Conservation (phyloP, 2,888 invertebrate genomes). For the Heliconius aoede region DNA sequence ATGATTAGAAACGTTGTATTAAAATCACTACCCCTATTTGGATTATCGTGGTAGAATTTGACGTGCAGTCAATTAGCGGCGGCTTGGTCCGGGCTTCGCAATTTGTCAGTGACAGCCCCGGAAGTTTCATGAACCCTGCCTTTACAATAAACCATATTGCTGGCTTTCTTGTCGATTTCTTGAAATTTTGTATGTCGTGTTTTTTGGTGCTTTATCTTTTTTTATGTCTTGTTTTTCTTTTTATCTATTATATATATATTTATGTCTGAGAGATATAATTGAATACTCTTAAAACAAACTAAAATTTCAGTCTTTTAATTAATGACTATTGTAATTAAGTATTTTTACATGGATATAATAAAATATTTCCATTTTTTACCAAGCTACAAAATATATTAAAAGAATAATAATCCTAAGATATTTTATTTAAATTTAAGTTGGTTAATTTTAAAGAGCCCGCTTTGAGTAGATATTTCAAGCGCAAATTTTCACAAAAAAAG, state of each 20-base stretch:
- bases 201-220: background rate
- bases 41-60: constrained; percentile 74
- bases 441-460: constrained; percentile 8
- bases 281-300: too few relatives aligned
- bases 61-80: constrained; percentile 79
- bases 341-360: background rate
- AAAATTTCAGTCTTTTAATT: too few relatives aligned
- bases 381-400: background rate
- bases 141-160: constrained; percentile 51
- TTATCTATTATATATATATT: too few relatives aligned
- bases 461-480: background rate
- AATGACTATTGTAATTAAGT: too few relatives aligned
- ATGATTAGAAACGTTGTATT: constrained; percentile 46
- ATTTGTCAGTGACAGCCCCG: constrained; percentile 81
- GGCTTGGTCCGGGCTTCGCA: constrained; percentile 64
- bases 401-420: constrained; percentile 12
- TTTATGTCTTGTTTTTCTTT: background rate
- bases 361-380: background rate
- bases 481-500: constrained; percentile 34
- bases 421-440: constrained; percentile 6
- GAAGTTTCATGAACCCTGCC: constrained; percentile 61
- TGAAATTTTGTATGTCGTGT: constrained; percentile 4
- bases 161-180: constrained; percentile 40
- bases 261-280: too few relatives aligned
- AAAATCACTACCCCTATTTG: constrained; percentile 69